Base-by-base conservation (phyloP, 2,888 invertebrate species). In the Acheta domesticus region DNA sequence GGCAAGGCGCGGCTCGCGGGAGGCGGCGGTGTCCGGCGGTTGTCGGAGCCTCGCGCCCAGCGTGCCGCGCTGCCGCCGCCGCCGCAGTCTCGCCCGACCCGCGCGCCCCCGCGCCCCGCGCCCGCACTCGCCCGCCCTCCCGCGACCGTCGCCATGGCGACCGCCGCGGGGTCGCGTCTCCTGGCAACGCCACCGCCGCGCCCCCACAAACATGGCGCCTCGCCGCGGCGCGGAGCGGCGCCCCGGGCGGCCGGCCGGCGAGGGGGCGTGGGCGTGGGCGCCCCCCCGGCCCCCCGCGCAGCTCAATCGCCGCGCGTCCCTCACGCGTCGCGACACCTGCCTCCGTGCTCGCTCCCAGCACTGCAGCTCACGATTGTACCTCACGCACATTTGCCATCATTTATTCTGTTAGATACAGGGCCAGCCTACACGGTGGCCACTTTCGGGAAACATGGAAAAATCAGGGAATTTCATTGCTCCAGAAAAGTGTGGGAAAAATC, bases 71-170 rank as follows among this genome's bases (percentile, higher is more conserved):
- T n/a, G 14, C 11, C 62, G 62, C 62, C 62, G 16, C 62, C 62
- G 62, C n/a, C 16, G 62, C 62, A 62, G n/a, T n/a, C 62, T n/a
- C 62, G 14, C 62, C n/a, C 62, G 19, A 19, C 62, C 62, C 62
- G 19, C 23, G 23, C 23, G 1, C 23, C 2, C 23, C 23, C 23
- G n/a, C 36, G 36, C 36, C 36, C 36, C 36, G 5, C 36, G 8
- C 36, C 8, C 36, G 36, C 36, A 8, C 36, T 11, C 62, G 5
- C 62, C 36, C n/a, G 14, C 62, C 11, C 62, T 14, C 8, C 62
- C 62, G 75, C 76, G 79, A 79, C 79, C 79, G 79, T 79, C 50
- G 48, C 79, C 79, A 79, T 79, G 79, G 62, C 79, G 49, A 79
- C 79, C 76, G 76, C 79, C 76, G 48, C 76, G 48, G 76, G 76